Base-by-base conservation (phyloP, 2,797 vertebrate genomes). In the Onychomys leucogaster region DNA sequence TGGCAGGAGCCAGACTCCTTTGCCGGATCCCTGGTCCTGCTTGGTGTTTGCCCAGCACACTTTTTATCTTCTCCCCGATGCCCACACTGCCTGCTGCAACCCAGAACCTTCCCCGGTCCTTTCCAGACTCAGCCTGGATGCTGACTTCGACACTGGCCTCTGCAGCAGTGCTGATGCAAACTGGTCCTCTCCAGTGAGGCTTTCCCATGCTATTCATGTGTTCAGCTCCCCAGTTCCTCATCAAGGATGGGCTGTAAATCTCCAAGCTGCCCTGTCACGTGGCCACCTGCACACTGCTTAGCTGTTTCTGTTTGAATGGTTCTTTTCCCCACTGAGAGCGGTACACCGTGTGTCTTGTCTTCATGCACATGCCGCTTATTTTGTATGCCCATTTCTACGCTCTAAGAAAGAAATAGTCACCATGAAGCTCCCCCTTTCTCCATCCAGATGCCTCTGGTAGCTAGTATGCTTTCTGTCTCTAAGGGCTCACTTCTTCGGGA, bases 1-100 rank as follows among this genome's bases (percentile, higher is more conserved):
- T 97, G 92, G 88, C 96, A 96, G 67, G 84, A 92, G 49, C 25
- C 52, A 73, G 23, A 43, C 87, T 82, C 19, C 32, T 85, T 92
- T 94, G 92, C 77, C 89, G 52, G 96, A 92, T 96, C 34, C 37
- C 90, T 86, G 63, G 67, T 96, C 83, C 96, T 95, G 49, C 14
- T 65, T 75, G 16, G 63, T 96, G 67, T 96, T 98, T 97, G 93
- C 14, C 94, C 82, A 95, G 67, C 1, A 17, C 41, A 27, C 49
- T 96, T 95, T 95, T 91, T 89, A 78, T 94, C 89, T 91, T 91
- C 81, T 76, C 77, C 87, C 49, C 55, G 80, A 95, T 78, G 41
- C 80, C 84, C 55, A 73, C 37, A 55, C 25, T 76, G 75, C 80
- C 91, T 81, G 21, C 27, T 85, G 2, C 82, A 84, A 91, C 67